Evolutionary conservation across 37 sponge, comb jelly and placozoan genomes (phyloP).

Genomic region (Cladorhizidae sp.): DNA sequence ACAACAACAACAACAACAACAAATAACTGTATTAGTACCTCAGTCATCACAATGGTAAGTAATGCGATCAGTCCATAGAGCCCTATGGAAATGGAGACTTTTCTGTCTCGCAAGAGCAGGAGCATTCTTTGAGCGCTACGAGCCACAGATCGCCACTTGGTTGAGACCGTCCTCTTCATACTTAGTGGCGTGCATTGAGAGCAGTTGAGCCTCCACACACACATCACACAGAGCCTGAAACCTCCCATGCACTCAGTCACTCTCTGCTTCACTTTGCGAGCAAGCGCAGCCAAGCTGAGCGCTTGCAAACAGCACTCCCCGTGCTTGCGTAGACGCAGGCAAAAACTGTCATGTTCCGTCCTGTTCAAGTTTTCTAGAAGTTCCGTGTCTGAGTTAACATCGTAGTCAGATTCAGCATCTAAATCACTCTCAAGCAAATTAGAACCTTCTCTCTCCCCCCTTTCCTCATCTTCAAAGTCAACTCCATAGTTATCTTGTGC

Average conservation of each 20-base stretch:
- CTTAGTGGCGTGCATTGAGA: neutral
- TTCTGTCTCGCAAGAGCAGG: slow-evolving; percentile 29
- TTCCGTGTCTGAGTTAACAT: slow-evolving; percentile 28
- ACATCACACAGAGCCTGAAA: neutral
- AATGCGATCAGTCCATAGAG: slow-evolving; percentile 67
- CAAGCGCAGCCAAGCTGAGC: neutral
- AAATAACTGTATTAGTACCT: no score
- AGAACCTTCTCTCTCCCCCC: neutral
- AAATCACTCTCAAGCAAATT: slow-evolving; percentile 38
- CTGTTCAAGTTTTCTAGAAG: neutral
- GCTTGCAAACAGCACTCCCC: neutral
- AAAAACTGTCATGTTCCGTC: neutral
- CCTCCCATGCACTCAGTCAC: neutral
- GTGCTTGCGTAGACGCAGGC: neutral
- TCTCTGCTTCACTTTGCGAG: neutral
- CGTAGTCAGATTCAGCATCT: slow-evolving; percentile 25
- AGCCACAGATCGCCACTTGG: neutral
- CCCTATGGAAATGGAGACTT: slow-evolving; percentile 46
- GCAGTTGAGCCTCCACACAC: neutral
- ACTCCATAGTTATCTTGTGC: slow-evolving; percentile 21
- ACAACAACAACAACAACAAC: no score
- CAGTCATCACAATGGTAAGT: slow-evolving; percentile 46
- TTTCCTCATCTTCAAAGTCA: neutral
- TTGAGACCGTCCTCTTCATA: neutral
- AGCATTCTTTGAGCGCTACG: neutral